Conservation (phyloP, 2,797 vertebrate species). For the Pelochelys cantorii region DNA sequence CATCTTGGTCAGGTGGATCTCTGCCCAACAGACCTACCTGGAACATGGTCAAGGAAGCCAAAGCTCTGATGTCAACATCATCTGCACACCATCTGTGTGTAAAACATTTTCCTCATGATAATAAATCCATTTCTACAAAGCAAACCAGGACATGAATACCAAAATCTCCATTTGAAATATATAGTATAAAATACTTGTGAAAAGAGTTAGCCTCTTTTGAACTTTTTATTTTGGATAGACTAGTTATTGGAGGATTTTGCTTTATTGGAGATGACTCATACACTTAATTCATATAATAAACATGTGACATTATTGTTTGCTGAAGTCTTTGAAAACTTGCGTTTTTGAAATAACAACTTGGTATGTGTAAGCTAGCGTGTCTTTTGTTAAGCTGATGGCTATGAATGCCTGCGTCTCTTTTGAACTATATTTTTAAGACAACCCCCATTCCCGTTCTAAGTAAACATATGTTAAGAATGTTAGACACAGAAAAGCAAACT, state of each 20-base stretch:
- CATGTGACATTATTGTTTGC: neutral
- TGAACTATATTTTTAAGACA: slow-evolving; percentile 53
- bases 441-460: neutral
- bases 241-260: slow-evolving; percentile 9
- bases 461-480: slow-evolving; percentile 65
- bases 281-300: slow-evolving; percentile 36
- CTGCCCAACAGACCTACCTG: neutral
- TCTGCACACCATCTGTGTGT: neutral
- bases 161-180: neutral
- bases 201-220: neutral
- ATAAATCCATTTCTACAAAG: neutral
- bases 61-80: neutral
- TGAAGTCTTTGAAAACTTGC: slow-evolving; percentile 24
- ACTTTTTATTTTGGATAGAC: neutral
- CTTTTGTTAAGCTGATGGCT: slow-evolving; percentile 54
- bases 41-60: neutral
- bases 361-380: slow-evolving; percentile 39
- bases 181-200: neutral
- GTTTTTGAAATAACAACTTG: slow-evolving; percentile 43
- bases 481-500: slow-evolving; percentile 56
- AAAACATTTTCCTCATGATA: neutral
- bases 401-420: slow-evolving; percentile 50
- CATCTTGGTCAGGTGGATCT: neutral
- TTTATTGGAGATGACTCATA: slow-evolving; percentile 22
- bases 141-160: neutral